Conservation (phyloP, 1,140 invertebrate species). For the Grapholita molesta region DNA sequence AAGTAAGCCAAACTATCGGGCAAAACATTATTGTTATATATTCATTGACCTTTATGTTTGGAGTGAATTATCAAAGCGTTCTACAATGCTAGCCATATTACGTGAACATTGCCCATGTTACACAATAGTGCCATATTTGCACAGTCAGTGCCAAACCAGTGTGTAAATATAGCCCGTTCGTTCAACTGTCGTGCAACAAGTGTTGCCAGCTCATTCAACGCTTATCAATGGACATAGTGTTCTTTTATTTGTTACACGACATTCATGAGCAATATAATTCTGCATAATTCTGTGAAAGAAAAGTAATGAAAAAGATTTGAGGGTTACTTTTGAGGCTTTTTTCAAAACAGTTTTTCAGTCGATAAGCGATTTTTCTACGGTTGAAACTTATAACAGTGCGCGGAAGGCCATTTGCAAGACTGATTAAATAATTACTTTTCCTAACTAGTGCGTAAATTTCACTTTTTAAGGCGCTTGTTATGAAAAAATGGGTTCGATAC, state of each 20-base stretch:
- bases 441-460: too few relatives aligned
- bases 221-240: neutral
- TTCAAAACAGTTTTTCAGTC: too few relatives aligned
- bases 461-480: too few relatives aligned
- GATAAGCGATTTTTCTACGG: too few relatives aligned
- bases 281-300: too few relatives aligned
- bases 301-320: too few relatives aligned
- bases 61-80: neutral
- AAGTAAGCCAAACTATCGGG: too few relatives aligned
- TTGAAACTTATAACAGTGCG: too few relatives aligned
- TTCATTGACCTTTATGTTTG: neutral
- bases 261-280: neutral
- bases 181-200: conserved; percentile 9
- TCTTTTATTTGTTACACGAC: neutral
- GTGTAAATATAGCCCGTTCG: conserved; percentile 10
- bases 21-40: neutral
- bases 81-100: neutral
- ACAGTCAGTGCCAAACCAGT: neutral
- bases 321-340: too few relatives aligned
- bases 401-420: too few relatives aligned
- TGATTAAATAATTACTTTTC: too few relatives aligned
- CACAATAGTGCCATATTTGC: conserved; percentile 2
- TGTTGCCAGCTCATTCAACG: neutral
- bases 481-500: too few relatives aligned
- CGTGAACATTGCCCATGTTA: neutral